Percentiles rank a stretch among this genome's conserved stretches.
These are phyloP conservation scores for Pachliopta kotzebuea DNA, from an alignment of 2,888 invertebrate genomes.

Conservation along the genomic window DNA sequence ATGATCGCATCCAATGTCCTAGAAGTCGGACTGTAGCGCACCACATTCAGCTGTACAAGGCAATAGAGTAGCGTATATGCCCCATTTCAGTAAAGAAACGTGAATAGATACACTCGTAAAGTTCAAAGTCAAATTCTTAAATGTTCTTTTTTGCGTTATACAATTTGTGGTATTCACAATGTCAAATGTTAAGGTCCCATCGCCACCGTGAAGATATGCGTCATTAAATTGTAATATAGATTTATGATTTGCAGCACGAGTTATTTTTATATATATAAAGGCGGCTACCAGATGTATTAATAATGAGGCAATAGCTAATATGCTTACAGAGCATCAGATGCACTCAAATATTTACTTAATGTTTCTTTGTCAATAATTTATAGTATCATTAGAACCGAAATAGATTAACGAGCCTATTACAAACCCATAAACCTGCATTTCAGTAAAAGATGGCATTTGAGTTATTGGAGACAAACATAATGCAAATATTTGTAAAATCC, in stretches of 20 bases:
- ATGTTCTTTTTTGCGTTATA: slow-evolving; percentile 35
- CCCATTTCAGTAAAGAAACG: slow-evolving; percentile 47
- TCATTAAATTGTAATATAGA: slow-evolving; percentile 14
- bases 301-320: too few relatives aligned
- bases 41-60: slow-evolving; percentile 29
- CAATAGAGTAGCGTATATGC: slow-evolving; percentile 33
- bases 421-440: too few relatives aligned
- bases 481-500: too few relatives aligned
- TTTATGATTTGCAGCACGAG: slow-evolving; percentile 9
- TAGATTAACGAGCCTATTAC: too few relatives aligned
- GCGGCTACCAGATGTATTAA: too few relatives aligned
- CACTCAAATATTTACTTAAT: too few relatives aligned
- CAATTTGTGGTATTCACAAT: slow-evolving; percentile 19
- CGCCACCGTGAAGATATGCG: slow-evolving; percentile 7
- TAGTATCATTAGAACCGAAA: too few relatives aligned
- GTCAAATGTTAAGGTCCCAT: slow-evolving; percentile 23
- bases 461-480: too few relatives aligned
- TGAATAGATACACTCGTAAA: slow-evolving; percentile 50
- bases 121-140: slow-evolving; percentile 46
- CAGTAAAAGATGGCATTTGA: too few relatives aligned
- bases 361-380: too few relatives aligned
- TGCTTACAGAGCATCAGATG: too few relatives aligned
- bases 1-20: slow-evolving; percentile 39
- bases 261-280: too few relatives aligned
- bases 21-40: slow-evolving; percentile 16